These are phyloP conservation scores for Myocastor coypus DNA, from an alignment of 2,113 vertebrate genomes.

Conservation along the genomic window DNA sequence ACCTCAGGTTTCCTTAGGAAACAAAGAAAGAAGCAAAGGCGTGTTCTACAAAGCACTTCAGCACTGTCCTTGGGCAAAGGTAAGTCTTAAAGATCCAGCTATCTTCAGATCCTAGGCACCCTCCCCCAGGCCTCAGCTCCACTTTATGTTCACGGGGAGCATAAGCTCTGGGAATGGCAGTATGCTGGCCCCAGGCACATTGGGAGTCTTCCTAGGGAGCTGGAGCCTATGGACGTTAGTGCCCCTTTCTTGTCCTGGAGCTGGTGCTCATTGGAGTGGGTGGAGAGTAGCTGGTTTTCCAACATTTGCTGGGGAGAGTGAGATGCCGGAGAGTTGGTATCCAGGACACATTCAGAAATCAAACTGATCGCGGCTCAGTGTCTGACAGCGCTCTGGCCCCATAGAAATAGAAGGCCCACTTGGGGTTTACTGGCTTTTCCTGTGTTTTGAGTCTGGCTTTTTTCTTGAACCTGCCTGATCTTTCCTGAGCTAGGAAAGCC, in stretches of 20 bases:
- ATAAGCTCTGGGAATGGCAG: neutral
- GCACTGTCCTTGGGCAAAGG: conserved; percentile 97
- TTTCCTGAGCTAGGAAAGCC: neutral
- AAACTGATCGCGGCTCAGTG: fast-evolving
- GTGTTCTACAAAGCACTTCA: conserved; percentile 97
- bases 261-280: neutral
- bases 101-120: neutral
- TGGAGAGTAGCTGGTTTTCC: neutral
- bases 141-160: neutral
- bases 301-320: no score
- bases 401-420: no score
- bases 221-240: fast-evolving
- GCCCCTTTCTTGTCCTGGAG: neutral
- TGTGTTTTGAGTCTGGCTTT: fast-evolving
- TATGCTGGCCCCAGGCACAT: neutral
- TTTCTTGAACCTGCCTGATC: fast-evolving
- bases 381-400: neutral
- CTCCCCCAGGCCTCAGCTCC: neutral
- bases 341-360: neutral
- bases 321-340: fast-evolving
- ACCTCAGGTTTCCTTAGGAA: conserved; percentile 91
- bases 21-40: conserved; percentile 92
- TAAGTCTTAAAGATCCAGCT: conserved; percentile 78
- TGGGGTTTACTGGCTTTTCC: no score
- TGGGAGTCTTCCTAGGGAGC: neutral